These are phyloP conservation scores for Vulpes lagopus DNA, from an alignment of 2,113 vertebrate genomes.

Conservation along the genomic window DNA sequence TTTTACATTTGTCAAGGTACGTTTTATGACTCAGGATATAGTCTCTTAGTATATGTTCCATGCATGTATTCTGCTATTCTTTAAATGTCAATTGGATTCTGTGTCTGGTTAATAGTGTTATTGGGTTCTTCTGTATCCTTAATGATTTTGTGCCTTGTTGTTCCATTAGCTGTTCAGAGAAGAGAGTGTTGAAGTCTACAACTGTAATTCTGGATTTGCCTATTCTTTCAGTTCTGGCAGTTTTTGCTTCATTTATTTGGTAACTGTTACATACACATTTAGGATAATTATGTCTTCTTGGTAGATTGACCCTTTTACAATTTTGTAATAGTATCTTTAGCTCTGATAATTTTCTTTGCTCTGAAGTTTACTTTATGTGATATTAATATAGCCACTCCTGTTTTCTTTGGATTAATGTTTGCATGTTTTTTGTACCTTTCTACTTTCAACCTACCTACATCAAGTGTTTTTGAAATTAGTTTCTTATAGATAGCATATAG, in stretches of 20 bases:
- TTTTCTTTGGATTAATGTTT: conserved; percentile 32
- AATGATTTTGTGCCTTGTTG: background rate
- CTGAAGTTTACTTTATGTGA: background rate
- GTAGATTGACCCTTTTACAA: background rate
- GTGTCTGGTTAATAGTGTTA: background rate
- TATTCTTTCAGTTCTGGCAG: background rate
- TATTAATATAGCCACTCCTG: background rate
- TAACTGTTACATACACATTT: background rate
- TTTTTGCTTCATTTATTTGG: background rate
- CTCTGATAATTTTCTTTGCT: background rate
- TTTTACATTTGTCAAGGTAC: background rate
- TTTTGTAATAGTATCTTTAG: background rate
- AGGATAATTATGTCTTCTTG: background rate
- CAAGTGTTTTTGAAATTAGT: background rate
- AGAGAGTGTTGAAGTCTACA: background rate
- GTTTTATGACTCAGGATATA: background rate
- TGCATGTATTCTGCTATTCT: background rate
- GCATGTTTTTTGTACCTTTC: background rate
- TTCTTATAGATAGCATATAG: background rate
- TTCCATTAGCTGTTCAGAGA: background rate
- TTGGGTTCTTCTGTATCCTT: background rate
- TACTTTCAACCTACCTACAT: background rate
- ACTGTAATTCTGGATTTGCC: background rate
- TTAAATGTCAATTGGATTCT: background rate
- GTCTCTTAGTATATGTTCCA: background rate